These are phyloP conservation scores for Myathropa florea DNA, from an alignment of 2,888 invertebrate genomes.

Conservation along the genomic window DNA sequence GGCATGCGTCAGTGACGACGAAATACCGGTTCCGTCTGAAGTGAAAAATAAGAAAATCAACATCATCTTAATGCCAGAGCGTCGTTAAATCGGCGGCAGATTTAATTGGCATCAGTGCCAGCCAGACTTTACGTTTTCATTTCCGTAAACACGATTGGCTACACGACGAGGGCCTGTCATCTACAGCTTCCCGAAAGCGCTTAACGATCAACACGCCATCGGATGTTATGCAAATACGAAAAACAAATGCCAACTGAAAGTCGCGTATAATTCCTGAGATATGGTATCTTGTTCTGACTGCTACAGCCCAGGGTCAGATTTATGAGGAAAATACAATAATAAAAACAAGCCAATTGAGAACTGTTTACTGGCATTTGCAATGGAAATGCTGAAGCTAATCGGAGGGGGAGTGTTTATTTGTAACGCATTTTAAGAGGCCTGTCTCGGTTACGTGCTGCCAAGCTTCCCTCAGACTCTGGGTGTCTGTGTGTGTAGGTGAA, in stretches of 20 bases:
- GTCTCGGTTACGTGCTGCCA: not conserved
- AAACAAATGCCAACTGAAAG: no score
- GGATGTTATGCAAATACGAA: not conserved
- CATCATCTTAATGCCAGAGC: not conserved
- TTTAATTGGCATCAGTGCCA: slow-evolving; percentile 16
- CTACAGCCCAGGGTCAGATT: not conserved
- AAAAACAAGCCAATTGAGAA: not conserved
- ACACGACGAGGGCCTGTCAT: slow-evolving; percentile 47
- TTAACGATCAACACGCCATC: not conserved
- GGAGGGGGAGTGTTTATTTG: slow-evolving; percentile 26
- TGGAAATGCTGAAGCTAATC: not conserved
- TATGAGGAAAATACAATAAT: not conserved
- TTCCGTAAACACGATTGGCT: slow-evolving; percentile 68
- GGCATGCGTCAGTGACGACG: not conserved
- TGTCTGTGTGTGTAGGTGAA: not conserved
- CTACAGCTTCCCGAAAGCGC: not conserved
- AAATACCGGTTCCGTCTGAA: slow-evolving; percentile 30
- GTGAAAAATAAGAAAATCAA: not conserved
- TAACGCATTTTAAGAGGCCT: slow-evolving; percentile 26
- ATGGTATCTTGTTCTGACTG: slow-evolving; percentile 25
- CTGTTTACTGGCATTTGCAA: slow-evolving; percentile 15
- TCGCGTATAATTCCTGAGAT: slow-evolving; percentile 12
- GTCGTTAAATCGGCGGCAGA: not conserved
- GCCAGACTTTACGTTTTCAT: slow-evolving; percentile 42
- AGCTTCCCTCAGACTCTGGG: not conserved